Conservation (phyloP, 2,888 invertebrate species). For the Archips crataeganus region DNA sequence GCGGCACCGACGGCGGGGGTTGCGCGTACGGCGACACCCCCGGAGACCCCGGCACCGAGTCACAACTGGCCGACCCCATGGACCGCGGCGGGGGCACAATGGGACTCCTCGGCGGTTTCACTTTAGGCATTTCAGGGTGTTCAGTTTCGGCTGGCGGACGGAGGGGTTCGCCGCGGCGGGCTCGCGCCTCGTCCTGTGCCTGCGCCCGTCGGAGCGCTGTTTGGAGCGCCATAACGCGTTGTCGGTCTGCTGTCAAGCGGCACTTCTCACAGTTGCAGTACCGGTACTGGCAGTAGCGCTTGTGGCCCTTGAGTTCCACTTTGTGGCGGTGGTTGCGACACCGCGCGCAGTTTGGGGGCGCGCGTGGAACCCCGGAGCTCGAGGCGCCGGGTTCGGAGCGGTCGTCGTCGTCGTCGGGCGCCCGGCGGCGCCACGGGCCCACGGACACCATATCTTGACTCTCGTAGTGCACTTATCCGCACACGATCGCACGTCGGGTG, state of each 20-base stretch:
- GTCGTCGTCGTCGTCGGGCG: constrained; percentile 80
- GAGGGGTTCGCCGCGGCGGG: constrained; percentile 74
- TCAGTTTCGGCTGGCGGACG: constrained; percentile 77
- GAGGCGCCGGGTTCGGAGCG: constrained; percentile 80
- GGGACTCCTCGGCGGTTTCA: constrained; percentile 78
- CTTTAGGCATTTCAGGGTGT: constrained; percentile 75
- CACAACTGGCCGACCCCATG: constrained; percentile 74
- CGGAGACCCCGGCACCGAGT: constrained; percentile 77
- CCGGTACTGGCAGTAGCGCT: constrained; percentile 95
- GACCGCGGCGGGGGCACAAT: constrained; percentile 65
- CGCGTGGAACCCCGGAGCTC: constrained; percentile 88
- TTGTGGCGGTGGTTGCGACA: constrained; percentile 97
- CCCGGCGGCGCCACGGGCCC: constrained; percentile 80
- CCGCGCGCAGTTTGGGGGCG: constrained; percentile 96
- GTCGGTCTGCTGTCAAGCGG: constrained; percentile 93
- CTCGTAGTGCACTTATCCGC: constrained; percentile 48
- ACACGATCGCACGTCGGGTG: constrained; percentile 87
- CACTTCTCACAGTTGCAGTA: constrained; percentile 95
- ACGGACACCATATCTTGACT: constrained; percentile 76
- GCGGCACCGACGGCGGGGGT: constrained; percentile 87
- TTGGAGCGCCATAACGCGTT: constrained; percentile 95
- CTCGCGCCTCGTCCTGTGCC: constrained; percentile 92
- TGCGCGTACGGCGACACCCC: constrained; percentile 77
- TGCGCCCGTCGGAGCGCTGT: constrained; percentile 94
- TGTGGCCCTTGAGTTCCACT: constrained; percentile 95